phyloP scores from a whole-genome alignment of 2,113 vertebrate species.

The Trachemys scripta region DNA sequence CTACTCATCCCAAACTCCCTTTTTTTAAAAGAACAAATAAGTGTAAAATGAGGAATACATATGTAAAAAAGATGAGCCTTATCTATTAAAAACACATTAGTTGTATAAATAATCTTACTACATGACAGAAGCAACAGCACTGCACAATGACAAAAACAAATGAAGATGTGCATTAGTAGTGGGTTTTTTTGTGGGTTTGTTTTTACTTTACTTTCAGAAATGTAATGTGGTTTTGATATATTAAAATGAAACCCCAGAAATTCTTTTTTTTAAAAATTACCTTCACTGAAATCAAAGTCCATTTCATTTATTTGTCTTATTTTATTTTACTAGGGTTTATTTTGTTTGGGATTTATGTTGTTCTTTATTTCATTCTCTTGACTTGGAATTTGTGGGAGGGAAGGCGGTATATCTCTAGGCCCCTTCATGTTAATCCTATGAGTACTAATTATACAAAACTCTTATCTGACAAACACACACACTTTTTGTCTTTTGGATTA shows the following conservation, averaged over 20 bases:
- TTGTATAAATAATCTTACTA: not conserved
- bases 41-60: not conserved
- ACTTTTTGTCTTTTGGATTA: slow-evolving; percentile 75
- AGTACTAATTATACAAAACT: slow-evolving; percentile 74
- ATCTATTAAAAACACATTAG: not conserved
- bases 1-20: not conserved
- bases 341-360: not conserved
- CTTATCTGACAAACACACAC: slow-evolving; percentile 77
- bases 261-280: not conserved
- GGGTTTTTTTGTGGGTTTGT: not conserved
- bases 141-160: not conserved
- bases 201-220: not conserved
- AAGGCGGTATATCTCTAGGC: slow-evolving; percentile 26
- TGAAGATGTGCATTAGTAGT: not conserved
- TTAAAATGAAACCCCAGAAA: not conserved
- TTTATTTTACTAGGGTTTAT: not conserved
- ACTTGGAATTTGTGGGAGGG: not conserved
- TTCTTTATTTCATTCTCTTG: slow-evolving; percentile 7
- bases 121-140: not conserved
- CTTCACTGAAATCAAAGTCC: not conserved
- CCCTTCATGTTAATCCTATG: slow-evolving; percentile 65
- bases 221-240: not conserved
- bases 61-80: not conserved
- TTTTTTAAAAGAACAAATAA: not conserved
- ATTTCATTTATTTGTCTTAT: not conserved